A percentile compares a stretch with the other conserved stretches of the same genome.
phyloP scores from a whole-genome alignment of 1,140 invertebrate species.

The Anoplolepis gracilipes region DNA sequence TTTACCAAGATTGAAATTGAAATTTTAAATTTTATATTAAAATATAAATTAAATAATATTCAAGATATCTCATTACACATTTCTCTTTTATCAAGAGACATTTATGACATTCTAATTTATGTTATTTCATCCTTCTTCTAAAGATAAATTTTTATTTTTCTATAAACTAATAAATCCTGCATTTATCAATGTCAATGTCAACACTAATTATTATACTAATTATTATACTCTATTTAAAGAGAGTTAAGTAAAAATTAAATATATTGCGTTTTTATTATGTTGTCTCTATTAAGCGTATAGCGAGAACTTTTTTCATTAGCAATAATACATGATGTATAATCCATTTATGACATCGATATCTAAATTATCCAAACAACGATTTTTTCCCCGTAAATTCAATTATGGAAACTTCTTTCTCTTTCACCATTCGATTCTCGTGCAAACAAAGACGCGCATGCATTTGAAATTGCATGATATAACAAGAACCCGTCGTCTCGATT shows the following conservation, averaged over 20 bases:
- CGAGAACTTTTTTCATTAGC: background rate
- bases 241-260: background rate
- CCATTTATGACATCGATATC: background rate
- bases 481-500: slow-evolving; percentile 8
- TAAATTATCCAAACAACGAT: background rate
- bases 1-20: background rate
- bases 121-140: no score
- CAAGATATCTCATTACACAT: background rate
- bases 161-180: background rate
- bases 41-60: background rate
- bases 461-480: background rate
- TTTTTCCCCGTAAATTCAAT: background rate
- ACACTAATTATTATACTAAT: background rate
- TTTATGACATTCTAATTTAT: no score
- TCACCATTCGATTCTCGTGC: background rate
- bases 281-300: background rate
- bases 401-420: background rate
- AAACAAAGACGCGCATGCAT: slow-evolving; percentile 4
- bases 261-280: background rate
- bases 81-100: no score
- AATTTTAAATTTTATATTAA: background rate
- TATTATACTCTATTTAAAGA: background rate
- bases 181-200: background rate
- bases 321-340: background rate
- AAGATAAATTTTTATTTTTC: no score